A percentile compares a stretch with the other conserved stretches of the same genome.
Evolutionary conservation across 1,140 invertebrate genomes (phyloP).

Genomic region (Lethrus apterus): DNA sequence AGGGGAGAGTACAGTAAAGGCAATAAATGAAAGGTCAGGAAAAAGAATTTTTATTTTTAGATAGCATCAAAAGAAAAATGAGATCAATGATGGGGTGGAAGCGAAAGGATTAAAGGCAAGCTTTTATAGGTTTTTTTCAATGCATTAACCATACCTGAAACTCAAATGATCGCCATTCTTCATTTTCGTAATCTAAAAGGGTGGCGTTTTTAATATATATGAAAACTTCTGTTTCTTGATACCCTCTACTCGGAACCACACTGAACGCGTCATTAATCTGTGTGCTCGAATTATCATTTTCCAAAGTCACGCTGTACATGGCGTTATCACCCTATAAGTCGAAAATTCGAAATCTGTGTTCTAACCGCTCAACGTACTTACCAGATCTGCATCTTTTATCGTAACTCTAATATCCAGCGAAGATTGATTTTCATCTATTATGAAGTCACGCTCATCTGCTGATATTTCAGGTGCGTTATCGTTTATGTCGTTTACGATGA

Average conservation of each 20-base stretch:
- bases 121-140: no score
- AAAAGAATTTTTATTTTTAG: no score
- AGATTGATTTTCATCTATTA: conserved; percentile 12
- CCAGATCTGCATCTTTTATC: background rate
- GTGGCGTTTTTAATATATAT: conserved; percentile 3
- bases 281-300: background rate
- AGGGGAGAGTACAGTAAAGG: no score
- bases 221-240: conserved; percentile 1
- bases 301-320: background rate
- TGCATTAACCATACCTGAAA: no score
- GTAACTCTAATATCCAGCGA: no score
- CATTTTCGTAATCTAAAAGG: conserved; percentile 12
- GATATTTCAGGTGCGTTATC: conserved; percentile 10
- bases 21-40: no score
- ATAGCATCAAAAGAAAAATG: no score
- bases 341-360: background rate
- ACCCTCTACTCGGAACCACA: conserved; percentile 7
- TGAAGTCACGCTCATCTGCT: background rate
- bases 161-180: background rate
- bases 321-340: conserved; percentile 11
- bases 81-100: no score
- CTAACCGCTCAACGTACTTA: background rate
- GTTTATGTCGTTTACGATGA: conserved; percentile 14
- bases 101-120: no score
- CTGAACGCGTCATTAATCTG: conserved; percentile 1